phyloP scores from a whole-genome alignment of 2,888 invertebrate genomes.

The Neoaliturus tenellus region DNA sequence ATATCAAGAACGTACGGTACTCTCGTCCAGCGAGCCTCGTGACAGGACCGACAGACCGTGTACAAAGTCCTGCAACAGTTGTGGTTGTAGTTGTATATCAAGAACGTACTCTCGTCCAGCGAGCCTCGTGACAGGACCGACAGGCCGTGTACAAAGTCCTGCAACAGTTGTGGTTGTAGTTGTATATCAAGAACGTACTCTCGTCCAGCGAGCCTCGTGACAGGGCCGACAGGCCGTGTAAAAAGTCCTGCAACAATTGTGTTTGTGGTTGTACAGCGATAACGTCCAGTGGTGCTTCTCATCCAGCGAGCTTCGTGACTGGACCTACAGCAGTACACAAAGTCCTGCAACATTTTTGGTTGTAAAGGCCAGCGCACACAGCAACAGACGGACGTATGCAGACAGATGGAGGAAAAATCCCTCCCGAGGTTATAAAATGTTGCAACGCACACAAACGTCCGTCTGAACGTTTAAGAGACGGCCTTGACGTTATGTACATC shows the following conservation, averaged over 20 bases:
- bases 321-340: constrained; percentile 95
- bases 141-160: constrained; percentile 97
- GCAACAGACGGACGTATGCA: constrained; percentile 86
- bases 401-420: constrained; percentile 97
- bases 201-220: constrained; percentile 95
- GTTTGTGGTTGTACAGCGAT: constrained; percentile 96
- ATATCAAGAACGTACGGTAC: constrained; percentile 96
- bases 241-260: constrained; percentile 97
- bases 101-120: constrained; percentile 97
- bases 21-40: constrained; percentile 94
- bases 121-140: constrained; percentile 95
- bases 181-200: constrained; percentile 97
- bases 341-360: constrained; percentile 97
- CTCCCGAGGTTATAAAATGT: too few relatives aligned
- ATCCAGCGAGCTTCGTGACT: constrained; percentile 93
- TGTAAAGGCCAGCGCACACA: constrained; percentile 95
- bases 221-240: constrained; percentile 93
- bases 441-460: too few relatives aligned
- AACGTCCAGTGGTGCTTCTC: constrained; percentile 95
- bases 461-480: too few relatives aligned
- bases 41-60: constrained; percentile 95
- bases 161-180: constrained; percentile 95
- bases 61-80: constrained; percentile 97
- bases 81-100: constrained; percentile 96
- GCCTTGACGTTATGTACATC: too few relatives aligned